Conservation (phyloP, 1,140 invertebrate species). For the Pseudobourletiella spinata region DNA sequence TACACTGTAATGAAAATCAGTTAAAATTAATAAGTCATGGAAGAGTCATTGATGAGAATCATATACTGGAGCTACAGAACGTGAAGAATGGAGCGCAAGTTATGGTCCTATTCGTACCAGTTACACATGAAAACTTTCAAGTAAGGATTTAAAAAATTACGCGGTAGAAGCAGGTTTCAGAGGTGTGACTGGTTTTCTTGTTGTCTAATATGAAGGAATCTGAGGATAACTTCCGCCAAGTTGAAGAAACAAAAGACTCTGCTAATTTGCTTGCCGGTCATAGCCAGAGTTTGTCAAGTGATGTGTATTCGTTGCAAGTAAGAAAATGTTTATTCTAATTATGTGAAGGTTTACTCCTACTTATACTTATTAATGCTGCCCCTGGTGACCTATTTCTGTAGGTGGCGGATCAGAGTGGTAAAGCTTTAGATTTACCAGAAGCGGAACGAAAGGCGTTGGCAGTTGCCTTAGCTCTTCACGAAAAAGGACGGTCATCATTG, state of each 20-base stretch:
- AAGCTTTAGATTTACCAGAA: slow-evolving; percentile 55
- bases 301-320: slow-evolving; percentile 23
- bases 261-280: slow-evolving; percentile 42
- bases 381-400: no score
- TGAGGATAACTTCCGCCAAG: slow-evolving; percentile 36
- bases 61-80: slow-evolving; percentile 48
- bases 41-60: slow-evolving; percentile 50
- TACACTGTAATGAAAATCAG: slow-evolving; percentile 44
- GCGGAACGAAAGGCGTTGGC: slow-evolving; percentile 57
- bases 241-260: slow-evolving; percentile 40
- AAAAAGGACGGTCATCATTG: slow-evolving; percentile 59
- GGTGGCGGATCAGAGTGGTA: slow-evolving; percentile 68
- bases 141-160: slow-evolving; percentile 30
- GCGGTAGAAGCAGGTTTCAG: no score
- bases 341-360: no score
- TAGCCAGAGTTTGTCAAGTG: slow-evolving; percentile 31
- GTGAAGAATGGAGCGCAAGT: slow-evolving; percentile 58
- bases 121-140: slow-evolving; percentile 39
- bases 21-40: slow-evolving; percentile 60
- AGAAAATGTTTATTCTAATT: no score
- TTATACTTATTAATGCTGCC: no score
- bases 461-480: slow-evolving; percentile 64
- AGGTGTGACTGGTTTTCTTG: background rate
- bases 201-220: slow-evolving; percentile 17
- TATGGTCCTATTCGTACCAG: slow-evolving; percentile 52